Evolutionary conservation across 2,113 vertebrate species (phyloP), one percentile per base, ranked within the genome.

Genomic region (Lepidothrix coronata): DNA sequence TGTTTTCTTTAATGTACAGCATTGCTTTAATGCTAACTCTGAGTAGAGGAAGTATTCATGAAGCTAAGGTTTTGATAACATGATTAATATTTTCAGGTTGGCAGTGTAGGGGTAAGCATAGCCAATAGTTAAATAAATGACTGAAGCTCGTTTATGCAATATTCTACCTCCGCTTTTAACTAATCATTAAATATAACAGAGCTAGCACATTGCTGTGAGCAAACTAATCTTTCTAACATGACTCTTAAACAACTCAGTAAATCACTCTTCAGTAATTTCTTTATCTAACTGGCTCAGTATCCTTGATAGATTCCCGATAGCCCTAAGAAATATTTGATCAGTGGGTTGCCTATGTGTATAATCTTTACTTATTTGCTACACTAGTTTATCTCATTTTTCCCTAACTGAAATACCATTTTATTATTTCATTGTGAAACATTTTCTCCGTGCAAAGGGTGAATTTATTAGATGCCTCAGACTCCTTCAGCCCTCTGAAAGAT

Each of bases 291-390:
- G 92, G 70, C 91, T 96, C 96, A 93, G 91, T 93, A 93, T 96
- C 41, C 93, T 92, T 96, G 96, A 96, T 95, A 95, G 92, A 93
- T 93, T 85, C 86, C 85, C 0, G 61, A 94, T 96, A 96, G 96
- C 96, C 96, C 88, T 96, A 96, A 97, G 96, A 97, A 97, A 96
- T 96, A 94, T 94, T 96, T 95, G 94, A 96, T 96, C 96, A 96
- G 96, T 95, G 96, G 92, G 96, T 89, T 96, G 93, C 95, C 96
- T 94, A 72, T 8, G 21, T 95, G 91, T 92, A 76, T 92, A 96
- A 96, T 97, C 95, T 97, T 96, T 95, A 95, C 86, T 96, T 97
- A 97, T 96, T 97, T 96, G 85, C 96, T 93, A 75, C 92, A 93
- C 85, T 90, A 97, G 91, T 97, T 97, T 96, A 94, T 97, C 90